Base-by-base conservation (phyloP, 2,113 vertebrate species). In the Corythaixoides concolor region DNA sequence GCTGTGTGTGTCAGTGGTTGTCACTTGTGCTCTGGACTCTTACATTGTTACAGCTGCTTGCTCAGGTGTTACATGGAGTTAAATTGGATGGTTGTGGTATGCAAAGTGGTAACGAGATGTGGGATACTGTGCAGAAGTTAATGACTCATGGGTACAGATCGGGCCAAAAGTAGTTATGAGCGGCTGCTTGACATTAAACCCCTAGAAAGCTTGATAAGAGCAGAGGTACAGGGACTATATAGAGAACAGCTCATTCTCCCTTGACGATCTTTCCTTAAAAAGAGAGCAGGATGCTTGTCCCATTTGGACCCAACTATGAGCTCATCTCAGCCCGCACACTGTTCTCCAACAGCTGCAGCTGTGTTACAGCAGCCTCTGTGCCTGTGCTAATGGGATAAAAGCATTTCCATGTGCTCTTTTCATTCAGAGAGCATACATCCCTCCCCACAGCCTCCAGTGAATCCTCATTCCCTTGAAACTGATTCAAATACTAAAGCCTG, bases 381-480 rank as follows among this genome's bases (percentile, higher is more conserved):
- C 45, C 70, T 88, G 37, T 68, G 39, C 52, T 94, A 75, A 72
- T 59, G 67, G 68, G 50, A 80, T 91, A 74, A 94, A 92, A 91
- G 81, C 84, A 89, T 91, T 87, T 96, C 68, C 79, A 67, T 78
- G 90, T 93, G 75, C 64, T 84, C 50, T 88, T 74, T 92, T 79
- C 24, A 28, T 84, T 90, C 9, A 6, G 41, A 88, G 59, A 86
- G 15, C 5, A 8, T 27, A 55, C 18, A 22, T 11, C 21, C 47
- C 52, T 89, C 49, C 69, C 56, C 47, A 39, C 1, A 2, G 59
- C 30, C 49, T 52, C 89, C 53, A 58, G 33, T 39, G 75, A 79
- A 74, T 55, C 43, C n/a, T 68, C 1, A 0, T 60, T 90, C 35
- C 43, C 60, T 92, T 88, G 75, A 85, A 90, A 90, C 15, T 9